Evolutionary conservation across 2,797 vertebrate genomes (phyloP), one percentile per base, ranked within the genome.

Genomic region (Pempheris klunzingeri): DNA sequence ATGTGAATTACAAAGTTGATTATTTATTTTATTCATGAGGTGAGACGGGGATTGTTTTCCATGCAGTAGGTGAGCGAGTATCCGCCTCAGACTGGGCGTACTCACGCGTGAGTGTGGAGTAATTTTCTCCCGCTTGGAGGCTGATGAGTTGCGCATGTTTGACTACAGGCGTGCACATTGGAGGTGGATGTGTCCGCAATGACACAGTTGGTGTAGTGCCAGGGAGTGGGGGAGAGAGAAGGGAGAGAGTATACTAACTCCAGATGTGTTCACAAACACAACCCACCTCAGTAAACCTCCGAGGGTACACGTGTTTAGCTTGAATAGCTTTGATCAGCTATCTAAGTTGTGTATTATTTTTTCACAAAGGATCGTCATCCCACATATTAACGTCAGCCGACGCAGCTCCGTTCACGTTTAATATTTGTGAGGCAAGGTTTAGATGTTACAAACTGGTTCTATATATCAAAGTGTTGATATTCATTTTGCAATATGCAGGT

Each of bases 61-160:
- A 63, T 64, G 74, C 64, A 54, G 50, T 28, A 71, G 58, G 71
- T 78, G 71, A 81, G 82, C 68, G 71, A 80, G 67, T 84, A 77
- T 72, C 47, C 58, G 70, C 59, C 58, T 64, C 52, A 73, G 43
- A 80, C 64, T 72, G 70, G 68, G 75, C 62, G 34, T 43, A 54
- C 66, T 83, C 74, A 81, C 74, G 81, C 54, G 3, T 67, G 75
- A 79, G 54, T 63, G 67, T 60, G 59, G 71, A 68, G 74, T 84
- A 26, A 81, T 87, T 78, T 83, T 78, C 80, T 82, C 63, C 63
- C 2, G 34, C 44, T 64, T 66, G 71, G 53, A 60, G 66, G 69
- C 77, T 91, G 85, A 87, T 90, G 86, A 92, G 83, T 66, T 46
- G 69, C 53, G 84, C 71, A 79, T 88, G 88, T 91, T 87, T 79